phyloP scores from a whole-genome alignment of 2,113 vertebrate species.

The Phalacrocorax aristotelis region DNA sequence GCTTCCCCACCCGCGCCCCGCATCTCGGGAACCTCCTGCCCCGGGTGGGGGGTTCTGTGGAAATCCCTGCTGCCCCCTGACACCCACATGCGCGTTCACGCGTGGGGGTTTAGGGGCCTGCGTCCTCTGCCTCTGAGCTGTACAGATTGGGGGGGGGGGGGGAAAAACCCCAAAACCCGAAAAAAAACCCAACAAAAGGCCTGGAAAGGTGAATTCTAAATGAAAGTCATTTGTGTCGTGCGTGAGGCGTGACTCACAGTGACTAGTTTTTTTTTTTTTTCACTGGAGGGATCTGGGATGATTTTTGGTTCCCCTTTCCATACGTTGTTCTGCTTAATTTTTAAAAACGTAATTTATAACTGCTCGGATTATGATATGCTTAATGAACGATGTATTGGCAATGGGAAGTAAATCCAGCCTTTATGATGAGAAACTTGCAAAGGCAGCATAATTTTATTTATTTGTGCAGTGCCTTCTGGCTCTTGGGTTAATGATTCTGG shows the following conservation, averaged over 20 bases:
- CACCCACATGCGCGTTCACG: not conserved
- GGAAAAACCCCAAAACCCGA: too few relatives aligned
- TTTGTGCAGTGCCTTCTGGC: not conserved
- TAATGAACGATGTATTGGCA: not conserved
- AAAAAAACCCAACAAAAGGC: not conserved
- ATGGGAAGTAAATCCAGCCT: not conserved
- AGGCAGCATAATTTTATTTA: not conserved
- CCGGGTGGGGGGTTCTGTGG: too few relatives aligned
- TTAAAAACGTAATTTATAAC: not conserved
- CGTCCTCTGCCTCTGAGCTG: not conserved
- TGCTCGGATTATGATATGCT: not conserved
- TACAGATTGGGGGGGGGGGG: too few relatives aligned
- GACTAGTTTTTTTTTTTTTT: not conserved
- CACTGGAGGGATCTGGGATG: not conserved
- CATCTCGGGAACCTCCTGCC: too few relatives aligned
- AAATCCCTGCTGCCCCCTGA: not conserved
- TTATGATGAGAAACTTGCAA: not conserved
- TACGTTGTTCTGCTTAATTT: not conserved
- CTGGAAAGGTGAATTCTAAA: not conserved
- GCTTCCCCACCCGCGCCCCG: too few relatives aligned
- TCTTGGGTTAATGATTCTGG: not conserved
- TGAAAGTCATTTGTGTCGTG: not conserved
- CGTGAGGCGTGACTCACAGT: not conserved
- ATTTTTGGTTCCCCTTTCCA: not conserved
- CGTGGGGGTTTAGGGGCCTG: not conserved